A percentile compares a stretch with the other conserved stretches of the same genome.
Conservation (phyloP, 1,140 invertebrate genomes). For the Sitodiplosis mosellana region DNA sequence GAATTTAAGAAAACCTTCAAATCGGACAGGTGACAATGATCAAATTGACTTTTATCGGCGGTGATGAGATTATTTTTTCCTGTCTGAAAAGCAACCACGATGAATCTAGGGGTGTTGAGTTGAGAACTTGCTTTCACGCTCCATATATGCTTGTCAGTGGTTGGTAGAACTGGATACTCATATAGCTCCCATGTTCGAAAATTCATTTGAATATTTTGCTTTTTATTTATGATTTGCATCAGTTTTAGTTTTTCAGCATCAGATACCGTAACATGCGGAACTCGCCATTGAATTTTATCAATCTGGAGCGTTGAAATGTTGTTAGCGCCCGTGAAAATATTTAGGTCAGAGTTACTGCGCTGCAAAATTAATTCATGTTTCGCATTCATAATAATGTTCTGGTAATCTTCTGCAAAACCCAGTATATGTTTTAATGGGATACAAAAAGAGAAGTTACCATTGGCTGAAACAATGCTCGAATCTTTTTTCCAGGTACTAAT, state of each 20-base stretch:
- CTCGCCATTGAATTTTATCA: conserved; percentile 7
- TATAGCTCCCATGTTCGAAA: conserved; percentile 22
- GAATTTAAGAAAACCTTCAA: conserved; percentile 14
- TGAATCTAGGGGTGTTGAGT: conserved; percentile 15
- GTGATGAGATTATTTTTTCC: conserved; percentile 6
- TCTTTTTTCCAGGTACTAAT: no score
- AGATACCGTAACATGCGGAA: conserved; percentile 10
- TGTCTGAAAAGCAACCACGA: conserved; percentile 12
- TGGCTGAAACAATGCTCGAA: background rate
- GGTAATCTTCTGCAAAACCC: conserved; percentile 27
- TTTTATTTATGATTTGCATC: conserved; percentile 11
- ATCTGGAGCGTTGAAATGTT: conserved; percentile 3
- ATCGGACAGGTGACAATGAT: conserved; percentile 12
- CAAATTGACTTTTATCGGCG: conserved; percentile 8
- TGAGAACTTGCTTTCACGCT: conserved; percentile 14
- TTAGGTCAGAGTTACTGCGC: conserved; percentile 14
- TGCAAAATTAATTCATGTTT: conserved; percentile 27
- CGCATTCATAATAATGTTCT: conserved; percentile 24
- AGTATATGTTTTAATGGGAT: conserved; percentile 22
- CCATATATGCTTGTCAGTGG: conserved; percentile 13
- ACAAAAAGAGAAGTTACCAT: conserved; percentile 15
- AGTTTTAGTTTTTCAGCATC: conserved; percentile 10
- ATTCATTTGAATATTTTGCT: conserved; percentile 10
- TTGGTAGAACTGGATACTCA: conserved; percentile 19
- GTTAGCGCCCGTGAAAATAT: conserved; percentile 1